These are phyloP conservation scores for Notoglanidium macrostoma DNA, from an alignment of 2,797 vertebrate genomes.

Conservation along the genomic window DNA sequence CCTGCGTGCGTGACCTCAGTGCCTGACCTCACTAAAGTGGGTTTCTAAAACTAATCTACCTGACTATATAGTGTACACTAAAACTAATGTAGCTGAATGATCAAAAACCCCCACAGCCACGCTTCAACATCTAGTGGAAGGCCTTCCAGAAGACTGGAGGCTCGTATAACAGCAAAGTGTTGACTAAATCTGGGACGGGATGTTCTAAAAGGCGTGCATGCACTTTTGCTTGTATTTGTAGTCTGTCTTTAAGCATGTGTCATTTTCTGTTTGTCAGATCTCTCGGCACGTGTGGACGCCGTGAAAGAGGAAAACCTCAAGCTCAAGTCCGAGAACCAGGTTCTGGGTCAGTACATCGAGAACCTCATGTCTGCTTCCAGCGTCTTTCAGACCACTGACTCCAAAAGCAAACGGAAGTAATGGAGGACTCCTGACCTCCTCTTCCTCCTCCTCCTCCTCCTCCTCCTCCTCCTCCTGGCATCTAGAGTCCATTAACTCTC, in stretches of 20 bases:
- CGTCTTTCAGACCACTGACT: conserved; percentile 98
- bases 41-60: background rate
- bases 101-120: background rate
- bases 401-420: conserved; percentile 98
- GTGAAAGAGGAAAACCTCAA: conserved; percentile 99
- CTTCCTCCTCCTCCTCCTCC: background rate
- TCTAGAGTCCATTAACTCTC: background rate
- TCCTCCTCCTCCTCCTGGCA: background rate
- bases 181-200: background rate
- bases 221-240: background rate
- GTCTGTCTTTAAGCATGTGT: background rate
- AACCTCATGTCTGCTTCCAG: conserved; percentile 99
- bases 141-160: background rate
- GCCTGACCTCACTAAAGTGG: background rate
- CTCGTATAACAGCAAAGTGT: background rate
- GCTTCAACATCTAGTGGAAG: background rate
- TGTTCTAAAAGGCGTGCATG: background rate
- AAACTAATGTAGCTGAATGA: background rate
- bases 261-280: conserved; percentile 73
- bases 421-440: background rate
- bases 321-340: conserved; percentile 99
- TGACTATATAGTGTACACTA: background rate
- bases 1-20: background rate
- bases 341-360: conserved; percentile 99
- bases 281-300: conserved; percentile 95